A percentile compares a stretch with the other conserved stretches of the same genome.
Evolutionary conservation across 2,797 vertebrate species (phyloP).

Genomic region (Choloepus didactylus): DNA sequence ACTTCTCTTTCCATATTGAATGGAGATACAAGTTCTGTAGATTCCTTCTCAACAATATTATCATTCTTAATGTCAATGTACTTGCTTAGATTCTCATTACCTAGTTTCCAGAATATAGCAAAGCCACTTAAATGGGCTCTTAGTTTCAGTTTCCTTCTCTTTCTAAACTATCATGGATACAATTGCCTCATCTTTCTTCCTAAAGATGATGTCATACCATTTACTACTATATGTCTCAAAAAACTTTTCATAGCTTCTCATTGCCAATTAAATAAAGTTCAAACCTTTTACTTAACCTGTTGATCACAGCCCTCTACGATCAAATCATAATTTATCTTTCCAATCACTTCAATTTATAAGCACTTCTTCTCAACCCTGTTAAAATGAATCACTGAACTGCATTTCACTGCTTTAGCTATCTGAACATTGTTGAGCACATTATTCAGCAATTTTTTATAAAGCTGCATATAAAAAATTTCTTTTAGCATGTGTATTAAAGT

Average conservation of each 20-base stretch:
- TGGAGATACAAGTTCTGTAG: neutral
- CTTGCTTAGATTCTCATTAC: neutral
- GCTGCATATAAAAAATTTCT: neutral
- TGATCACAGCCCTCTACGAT: neutral
- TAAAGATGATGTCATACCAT: neutral
- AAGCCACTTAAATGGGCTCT: neutral
- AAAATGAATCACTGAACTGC: neutral
- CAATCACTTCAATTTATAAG: neutral
- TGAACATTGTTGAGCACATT: neutral
- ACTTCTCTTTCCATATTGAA: neutral
- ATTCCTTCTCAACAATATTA: neutral
- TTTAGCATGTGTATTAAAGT: neutral
- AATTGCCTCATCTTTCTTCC: neutral
- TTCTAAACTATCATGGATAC: slow-evolving; percentile 29
- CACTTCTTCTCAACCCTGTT: neutral
- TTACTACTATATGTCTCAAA: neutral
- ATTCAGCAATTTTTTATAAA: neutral
- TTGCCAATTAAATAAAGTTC: neutral
- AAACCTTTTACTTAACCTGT: neutral
- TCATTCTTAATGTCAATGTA: neutral
- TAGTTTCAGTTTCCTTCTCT: neutral
- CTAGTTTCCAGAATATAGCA: neutral
- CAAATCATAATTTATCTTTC: neutral
- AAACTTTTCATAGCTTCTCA: neutral
- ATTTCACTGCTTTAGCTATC: neutral